These are phyloP conservation scores for Megathymus violae DNA, from an alignment of 1,140 invertebrate genomes.

Conservation along the genomic window DNA sequence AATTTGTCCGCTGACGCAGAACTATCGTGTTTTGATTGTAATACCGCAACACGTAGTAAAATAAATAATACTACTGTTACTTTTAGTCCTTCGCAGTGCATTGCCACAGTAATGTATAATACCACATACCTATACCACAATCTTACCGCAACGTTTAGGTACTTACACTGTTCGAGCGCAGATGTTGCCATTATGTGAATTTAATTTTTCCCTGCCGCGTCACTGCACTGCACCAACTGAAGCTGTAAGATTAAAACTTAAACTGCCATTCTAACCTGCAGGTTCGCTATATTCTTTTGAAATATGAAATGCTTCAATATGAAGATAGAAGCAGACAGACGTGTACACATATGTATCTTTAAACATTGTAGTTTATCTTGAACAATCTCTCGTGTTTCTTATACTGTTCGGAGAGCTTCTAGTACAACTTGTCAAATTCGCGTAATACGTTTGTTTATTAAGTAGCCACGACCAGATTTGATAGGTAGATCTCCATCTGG, in stretches of 20 bases:
- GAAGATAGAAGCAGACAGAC: background rate
- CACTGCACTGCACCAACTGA: conserved; percentile 24
- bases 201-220: conserved; percentile 26
- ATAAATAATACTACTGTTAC: too few relatives aligned
- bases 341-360: too few relatives aligned
- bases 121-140: conserved; percentile 15
- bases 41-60: too few relatives aligned
- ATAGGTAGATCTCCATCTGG: too few relatives aligned
- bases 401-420: too few relatives aligned
- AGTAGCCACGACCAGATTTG: too few relatives aligned
- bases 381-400: too few relatives aligned
- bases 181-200: conserved; percentile 27
- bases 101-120: conserved; percentile 13
- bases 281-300: background rate
- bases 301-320: background rate
- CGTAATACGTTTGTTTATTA: too few relatives aligned
- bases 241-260: conserved; percentile 7
- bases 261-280: background rate
- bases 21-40: too few relatives aligned
- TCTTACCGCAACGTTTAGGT: conserved; percentile 5
- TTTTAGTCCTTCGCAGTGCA: background rate
- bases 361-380: too few relatives aligned
- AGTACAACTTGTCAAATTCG: too few relatives aligned
- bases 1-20: too few relatives aligned
- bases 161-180: conserved; percentile 15